phyloP scores from a whole-genome alignment of 2,113 vertebrate genomes.

The Cynopterus brachyotis region DNA sequence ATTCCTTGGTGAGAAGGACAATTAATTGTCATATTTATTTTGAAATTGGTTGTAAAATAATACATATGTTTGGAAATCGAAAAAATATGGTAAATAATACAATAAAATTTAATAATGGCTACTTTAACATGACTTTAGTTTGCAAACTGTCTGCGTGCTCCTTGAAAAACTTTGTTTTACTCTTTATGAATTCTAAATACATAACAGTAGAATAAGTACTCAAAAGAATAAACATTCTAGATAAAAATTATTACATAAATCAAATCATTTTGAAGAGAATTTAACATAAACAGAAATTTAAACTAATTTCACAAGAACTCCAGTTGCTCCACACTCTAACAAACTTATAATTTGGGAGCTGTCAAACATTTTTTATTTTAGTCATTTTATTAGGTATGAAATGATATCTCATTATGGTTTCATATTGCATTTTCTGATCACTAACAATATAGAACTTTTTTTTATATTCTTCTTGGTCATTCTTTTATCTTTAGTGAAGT shows the following conservation, averaged over 20 bases:
- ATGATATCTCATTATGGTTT: neutral
- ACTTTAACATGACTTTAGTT: neutral
- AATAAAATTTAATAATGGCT: neutral
- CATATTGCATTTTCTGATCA: neutral
- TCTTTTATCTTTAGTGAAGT: neutral
- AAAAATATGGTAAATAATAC: neutral
- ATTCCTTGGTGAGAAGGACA: neutral
- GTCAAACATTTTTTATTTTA: neutral
- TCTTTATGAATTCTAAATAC: neutral
- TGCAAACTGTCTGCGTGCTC: neutral
- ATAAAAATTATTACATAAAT: slow-evolving; percentile 2
- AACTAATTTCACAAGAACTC: slow-evolving; percentile 1
- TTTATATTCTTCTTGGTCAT: neutral
- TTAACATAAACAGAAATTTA: slow-evolving; percentile 25
- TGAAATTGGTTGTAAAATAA: slow-evolving; percentile 21
- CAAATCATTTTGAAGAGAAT: slow-evolving; percentile 35
- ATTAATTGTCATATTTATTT: neutral
- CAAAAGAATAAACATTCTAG: slow-evolving; percentile 22
- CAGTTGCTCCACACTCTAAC: neutral
- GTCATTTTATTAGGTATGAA: neutral
- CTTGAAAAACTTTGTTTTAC: neutral
- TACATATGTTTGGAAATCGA: neutral
- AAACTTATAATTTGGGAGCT: neutral
- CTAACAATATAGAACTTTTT: neutral
- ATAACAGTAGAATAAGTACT: neutral